Conservation (phyloP, 2,113 vertebrate genomes). For the Eulemur macaco region DNA sequence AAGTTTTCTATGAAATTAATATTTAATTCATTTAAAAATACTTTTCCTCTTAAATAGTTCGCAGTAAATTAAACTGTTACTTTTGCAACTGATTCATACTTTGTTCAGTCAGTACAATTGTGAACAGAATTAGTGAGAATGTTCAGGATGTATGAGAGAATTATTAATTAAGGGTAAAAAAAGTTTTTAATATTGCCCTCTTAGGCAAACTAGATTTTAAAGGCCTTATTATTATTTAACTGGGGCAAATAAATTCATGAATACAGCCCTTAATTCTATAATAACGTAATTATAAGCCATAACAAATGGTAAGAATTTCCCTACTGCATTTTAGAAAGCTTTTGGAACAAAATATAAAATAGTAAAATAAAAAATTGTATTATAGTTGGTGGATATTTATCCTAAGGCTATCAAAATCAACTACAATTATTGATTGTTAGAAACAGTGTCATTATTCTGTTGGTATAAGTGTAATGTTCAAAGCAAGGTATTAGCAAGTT, state of each 20-base stretch:
- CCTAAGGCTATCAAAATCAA: slow-evolving; percentile 37
- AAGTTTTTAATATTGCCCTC: slow-evolving; percentile 53
- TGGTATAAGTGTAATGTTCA: background rate
- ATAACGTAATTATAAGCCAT: slow-evolving; percentile 20
- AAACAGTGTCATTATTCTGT: background rate
- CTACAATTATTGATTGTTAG: slow-evolving; percentile 22
- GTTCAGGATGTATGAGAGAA: slow-evolving; percentile 53
- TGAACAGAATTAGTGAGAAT: slow-evolving; percentile 27
- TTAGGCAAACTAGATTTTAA: slow-evolving; percentile 68
- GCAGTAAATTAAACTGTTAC: slow-evolving; percentile 73
- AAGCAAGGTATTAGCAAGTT: background rate
- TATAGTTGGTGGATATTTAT: background rate
- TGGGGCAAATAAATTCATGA: slow-evolving; percentile 32
- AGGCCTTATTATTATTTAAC: slow-evolving; percentile 52
- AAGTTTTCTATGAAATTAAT: slow-evolving; percentile 78
- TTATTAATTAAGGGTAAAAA: slow-evolving; percentile 53
- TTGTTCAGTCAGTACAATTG: slow-evolving; percentile 48
- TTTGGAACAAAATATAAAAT: slow-evolving; percentile 19
- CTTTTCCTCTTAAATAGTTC: slow-evolving; percentile 55
- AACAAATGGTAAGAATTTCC: background rate
- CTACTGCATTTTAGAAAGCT: background rate
- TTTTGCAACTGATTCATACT: slow-evolving; percentile 57
- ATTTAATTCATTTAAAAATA: slow-evolving; percentile 75
- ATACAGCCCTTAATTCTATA: background rate
- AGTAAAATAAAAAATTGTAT: slow-evolving; percentile 23